phyloP scores from a whole-genome alignment of 2,797 vertebrate species.

The Gallirallus australis region DNA sequence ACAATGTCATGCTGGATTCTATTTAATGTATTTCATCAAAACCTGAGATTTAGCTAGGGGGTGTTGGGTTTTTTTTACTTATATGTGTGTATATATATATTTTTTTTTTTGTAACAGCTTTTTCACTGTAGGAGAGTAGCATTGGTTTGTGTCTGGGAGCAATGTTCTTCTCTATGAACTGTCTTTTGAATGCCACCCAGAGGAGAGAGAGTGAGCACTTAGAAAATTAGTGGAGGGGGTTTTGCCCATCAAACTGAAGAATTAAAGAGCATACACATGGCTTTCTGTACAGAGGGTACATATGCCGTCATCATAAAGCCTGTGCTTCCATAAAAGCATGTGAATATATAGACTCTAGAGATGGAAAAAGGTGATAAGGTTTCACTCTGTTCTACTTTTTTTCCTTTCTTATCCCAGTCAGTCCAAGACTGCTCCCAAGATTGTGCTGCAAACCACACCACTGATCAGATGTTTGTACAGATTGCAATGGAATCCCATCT shows the following conservation, averaged over 20 bases:
- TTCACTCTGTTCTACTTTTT: neutral
- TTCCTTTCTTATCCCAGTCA: neutral
- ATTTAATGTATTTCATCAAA: slow-evolving; percentile 5
- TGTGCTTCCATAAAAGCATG: neutral
- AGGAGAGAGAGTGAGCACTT: neutral
- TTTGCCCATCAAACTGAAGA: neutral
- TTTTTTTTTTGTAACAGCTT: neutral
- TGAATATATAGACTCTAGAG: neutral
- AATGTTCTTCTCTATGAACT: neutral
- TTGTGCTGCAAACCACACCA: neutral
- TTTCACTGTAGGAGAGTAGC: neutral
- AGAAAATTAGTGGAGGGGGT: neutral
- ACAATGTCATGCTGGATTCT: neutral
- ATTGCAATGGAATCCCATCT: neutral
- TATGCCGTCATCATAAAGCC: neutral
- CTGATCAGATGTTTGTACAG: neutral
- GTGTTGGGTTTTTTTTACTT: neutral
- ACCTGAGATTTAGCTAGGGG: neutral
- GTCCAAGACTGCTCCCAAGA: neutral
- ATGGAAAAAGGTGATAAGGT: neutral
- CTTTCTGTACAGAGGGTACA: neutral
- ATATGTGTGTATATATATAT: neutral
- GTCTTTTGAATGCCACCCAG: neutral
- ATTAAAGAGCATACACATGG: neutral
- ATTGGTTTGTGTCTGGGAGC: neutral